Evolutionary conservation across 2,797 vertebrate species (phyloP).

Genomic region (Xiphorhynchus erythropygius): DNA sequence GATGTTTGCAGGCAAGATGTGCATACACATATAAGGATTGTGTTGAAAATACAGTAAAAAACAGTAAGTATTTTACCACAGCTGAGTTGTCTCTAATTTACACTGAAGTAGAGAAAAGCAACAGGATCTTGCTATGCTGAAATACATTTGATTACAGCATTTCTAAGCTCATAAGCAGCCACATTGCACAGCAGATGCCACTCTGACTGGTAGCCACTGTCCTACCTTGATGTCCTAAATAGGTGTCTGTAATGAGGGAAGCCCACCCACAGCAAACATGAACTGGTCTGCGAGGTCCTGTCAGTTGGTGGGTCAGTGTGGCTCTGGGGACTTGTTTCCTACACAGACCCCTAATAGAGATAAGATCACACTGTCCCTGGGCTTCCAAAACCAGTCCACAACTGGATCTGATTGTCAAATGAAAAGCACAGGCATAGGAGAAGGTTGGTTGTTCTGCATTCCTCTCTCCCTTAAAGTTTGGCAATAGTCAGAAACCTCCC

Average conservation of each 20-base stretch:
- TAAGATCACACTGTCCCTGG: background rate
- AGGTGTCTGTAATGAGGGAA: background rate
- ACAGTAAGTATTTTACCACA: slow-evolving; percentile 2
- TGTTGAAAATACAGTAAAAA: slow-evolving; percentile 14
- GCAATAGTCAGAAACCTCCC: background rate
- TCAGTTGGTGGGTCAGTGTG: accelerated
- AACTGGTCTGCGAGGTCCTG: background rate
- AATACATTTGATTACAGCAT: background rate
- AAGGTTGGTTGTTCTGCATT: background rate
- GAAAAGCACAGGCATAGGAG: background rate
- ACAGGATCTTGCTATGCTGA: background rate
- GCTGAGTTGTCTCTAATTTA: slow-evolving; percentile 5
- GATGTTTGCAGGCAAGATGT: background rate
- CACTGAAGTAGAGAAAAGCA: slow-evolving; percentile 13
- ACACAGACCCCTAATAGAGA: background rate
- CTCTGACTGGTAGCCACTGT: background rate
- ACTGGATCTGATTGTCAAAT: background rate
- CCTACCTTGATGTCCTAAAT: background rate
- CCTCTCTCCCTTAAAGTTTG: background rate
- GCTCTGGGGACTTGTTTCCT: background rate
- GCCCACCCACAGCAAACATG: background rate
- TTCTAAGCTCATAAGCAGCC: slow-evolving; percentile 48
- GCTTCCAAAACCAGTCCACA: background rate
- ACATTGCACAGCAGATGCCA: slow-evolving; percentile 38
- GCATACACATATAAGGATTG: background rate